Conservation (phyloP, 1,140 invertebrate genomes). For the Drosophila lacteicornis region DNA sequence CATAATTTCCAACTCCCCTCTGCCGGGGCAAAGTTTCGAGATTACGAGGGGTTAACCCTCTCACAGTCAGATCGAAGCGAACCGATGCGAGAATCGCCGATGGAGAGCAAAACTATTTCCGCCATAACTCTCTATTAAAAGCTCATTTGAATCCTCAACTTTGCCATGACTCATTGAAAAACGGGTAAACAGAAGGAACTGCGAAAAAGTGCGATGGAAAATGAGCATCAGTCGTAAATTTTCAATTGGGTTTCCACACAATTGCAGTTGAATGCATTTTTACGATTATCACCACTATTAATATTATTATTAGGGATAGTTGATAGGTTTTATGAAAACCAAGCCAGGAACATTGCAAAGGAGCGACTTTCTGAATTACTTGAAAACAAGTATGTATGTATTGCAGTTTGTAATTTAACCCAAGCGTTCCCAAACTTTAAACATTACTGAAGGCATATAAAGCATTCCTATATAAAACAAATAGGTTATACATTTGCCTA, state of each 20-base stretch:
- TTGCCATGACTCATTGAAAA: constrained; percentile 48
- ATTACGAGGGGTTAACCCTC: constrained; percentile 36
- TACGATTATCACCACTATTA: constrained; percentile 48
- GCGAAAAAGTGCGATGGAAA: constrained; percentile 34
- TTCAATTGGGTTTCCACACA: constrained; percentile 60
- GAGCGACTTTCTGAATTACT: neutral
- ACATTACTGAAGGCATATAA: too few species aligned
- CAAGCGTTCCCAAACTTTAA: too few species aligned
- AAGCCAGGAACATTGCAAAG: neutral
- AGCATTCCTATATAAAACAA: too few species aligned
- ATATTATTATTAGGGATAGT: constrained; percentile 36
- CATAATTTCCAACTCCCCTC: constrained; percentile 76
- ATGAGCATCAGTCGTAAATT: constrained; percentile 53
- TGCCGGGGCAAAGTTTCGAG: constrained; percentile 15
- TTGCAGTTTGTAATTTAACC: neutral
- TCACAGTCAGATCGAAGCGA: constrained; percentile 21
- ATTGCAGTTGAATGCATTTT: constrained; percentile 52
- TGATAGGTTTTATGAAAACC: constrained; percentile 17
- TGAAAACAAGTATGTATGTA: neutral
- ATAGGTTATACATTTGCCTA: too few species aligned
- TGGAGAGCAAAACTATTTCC: constrained; percentile 17
- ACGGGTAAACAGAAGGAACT: constrained; percentile 19
- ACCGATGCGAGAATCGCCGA: constrained; percentile 9
- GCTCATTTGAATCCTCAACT: constrained; percentile 42
- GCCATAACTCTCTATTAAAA: constrained; percentile 52